These are phyloP conservation scores for Sorex maritimensis DNA, from an alignment of 2,797 vertebrate genomes.

Conservation along the genomic window DNA sequence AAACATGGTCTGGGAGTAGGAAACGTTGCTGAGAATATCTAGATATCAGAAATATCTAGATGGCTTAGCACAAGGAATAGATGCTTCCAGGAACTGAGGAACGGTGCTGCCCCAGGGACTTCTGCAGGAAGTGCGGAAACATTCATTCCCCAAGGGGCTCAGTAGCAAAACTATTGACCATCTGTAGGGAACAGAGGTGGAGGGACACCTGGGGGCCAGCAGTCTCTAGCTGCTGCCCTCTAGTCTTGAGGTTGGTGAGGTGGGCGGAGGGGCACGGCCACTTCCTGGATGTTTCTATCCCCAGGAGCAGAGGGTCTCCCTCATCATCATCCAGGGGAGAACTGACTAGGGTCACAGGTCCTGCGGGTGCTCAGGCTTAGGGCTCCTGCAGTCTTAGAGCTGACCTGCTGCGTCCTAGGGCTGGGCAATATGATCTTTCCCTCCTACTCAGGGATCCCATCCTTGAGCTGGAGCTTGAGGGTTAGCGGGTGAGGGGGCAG, in stretches of 20 bases:
- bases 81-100: conserved; percentile 6
- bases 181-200: conserved; percentile 16
- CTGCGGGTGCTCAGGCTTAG: conserved; percentile 46
- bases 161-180: conserved; percentile 25
- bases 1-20: conserved; percentile 2
- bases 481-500: background rate
- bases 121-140: conserved; percentile 33
- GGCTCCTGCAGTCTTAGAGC: conserved; percentile 7
- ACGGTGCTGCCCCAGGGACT: conserved; percentile 5
- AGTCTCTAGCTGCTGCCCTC: background rate
- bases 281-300: conserved; percentile 54
- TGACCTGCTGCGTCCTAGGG: conserved; percentile 30
- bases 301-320: conserved; percentile 12
- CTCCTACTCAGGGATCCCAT: conserved; percentile 41
- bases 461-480: conserved; percentile 61
- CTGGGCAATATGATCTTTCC: conserved; percentile 64
- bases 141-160: background rate
- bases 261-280: background rate
- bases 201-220: background rate
- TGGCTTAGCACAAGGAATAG: conserved; percentile 30
- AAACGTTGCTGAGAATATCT: background rate
- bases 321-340: conserved; percentile 33
- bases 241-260: background rate
- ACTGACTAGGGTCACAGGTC: conserved; percentile 19
- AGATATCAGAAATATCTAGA: background rate